phyloP scores from a whole-genome alignment of 2,113 vertebrate species.

The Gadus chalcogrammus region DNA sequence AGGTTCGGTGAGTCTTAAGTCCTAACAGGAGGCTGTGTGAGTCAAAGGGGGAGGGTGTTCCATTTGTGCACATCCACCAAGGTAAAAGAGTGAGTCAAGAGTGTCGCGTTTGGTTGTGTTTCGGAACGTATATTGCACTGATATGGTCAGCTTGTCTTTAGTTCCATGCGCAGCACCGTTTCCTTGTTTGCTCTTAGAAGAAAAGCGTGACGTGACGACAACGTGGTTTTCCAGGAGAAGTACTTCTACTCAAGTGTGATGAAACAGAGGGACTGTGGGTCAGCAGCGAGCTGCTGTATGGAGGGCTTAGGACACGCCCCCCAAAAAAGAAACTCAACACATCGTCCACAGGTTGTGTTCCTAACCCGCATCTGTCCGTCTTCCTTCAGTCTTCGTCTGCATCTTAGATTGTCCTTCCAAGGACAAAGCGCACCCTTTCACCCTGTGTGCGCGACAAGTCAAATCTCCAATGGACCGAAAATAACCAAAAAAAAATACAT shows the following conservation, averaged over 20 bases:
- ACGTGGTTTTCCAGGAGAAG: too few relatives aligned
- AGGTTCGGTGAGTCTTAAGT: background rate
- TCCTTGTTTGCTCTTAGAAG: too few relatives aligned
- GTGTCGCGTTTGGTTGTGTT: conserved; percentile 5
- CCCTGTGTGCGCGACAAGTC: background rate
- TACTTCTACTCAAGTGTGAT: too few relatives aligned
- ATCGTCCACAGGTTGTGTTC: too few relatives aligned
- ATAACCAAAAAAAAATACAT: background rate
- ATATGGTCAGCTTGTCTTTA: background rate
- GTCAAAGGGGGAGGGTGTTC: background rate
- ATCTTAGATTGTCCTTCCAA: background rate
- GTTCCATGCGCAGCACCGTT: background rate
- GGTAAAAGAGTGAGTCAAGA: conserved; percentile 15
- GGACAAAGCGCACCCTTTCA: background rate
- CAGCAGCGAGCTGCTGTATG: too few relatives aligned
- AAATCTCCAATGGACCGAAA: background rate
- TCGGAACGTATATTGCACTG: conserved; percentile 27
- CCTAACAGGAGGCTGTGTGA: background rate
- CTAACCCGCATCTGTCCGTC: background rate
- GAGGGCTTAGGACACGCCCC: too few relatives aligned
- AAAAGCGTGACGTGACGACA: too few relatives aligned
- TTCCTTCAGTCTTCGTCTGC: background rate
- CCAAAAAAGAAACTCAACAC: too few relatives aligned
- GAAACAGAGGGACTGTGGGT: too few relatives aligned
- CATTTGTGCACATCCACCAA: conserved; percentile 30